Conservation (phyloP, 1,140 invertebrate genomes). For the Drosophila melanica region DNA sequence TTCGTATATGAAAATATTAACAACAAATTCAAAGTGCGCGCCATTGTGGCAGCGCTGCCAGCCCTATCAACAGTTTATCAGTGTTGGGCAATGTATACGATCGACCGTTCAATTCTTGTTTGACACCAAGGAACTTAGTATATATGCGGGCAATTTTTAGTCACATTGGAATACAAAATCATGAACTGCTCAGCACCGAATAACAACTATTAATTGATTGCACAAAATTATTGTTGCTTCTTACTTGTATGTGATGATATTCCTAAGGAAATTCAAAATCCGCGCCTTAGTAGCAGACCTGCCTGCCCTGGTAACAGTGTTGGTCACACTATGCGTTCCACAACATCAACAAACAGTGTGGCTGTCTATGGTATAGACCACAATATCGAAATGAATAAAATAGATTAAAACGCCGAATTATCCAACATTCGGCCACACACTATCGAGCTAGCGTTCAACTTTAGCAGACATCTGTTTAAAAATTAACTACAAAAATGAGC, state of each 20-base stretch:
- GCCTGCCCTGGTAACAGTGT: not conserved
- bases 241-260: not conserved
- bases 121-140: constrained; percentile 15
- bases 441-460: constrained; percentile 40
- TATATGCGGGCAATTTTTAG: constrained; percentile 31
- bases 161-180: constrained; percentile 47
- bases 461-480: constrained; percentile 53
- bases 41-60: not conserved
- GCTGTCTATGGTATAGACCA: not conserved
- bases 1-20: not conserved
- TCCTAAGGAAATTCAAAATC: not conserved
- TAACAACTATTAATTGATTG: constrained; percentile 3
- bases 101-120: constrained; percentile 2
- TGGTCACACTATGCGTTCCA: not conserved
- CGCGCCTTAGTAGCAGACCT: not conserved
- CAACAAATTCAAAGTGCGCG: constrained; percentile 2
- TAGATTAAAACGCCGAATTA: not conserved
- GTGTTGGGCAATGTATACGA: not conserved
- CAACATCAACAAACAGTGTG: not conserved
- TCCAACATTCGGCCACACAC: constrained; percentile 23
- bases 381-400: not conserved
- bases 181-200: constrained; percentile 13
- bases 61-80: not conserved
- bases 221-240: constrained; percentile 11
- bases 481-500: constrained; percentile 59